A percentile compares a stretch with the other conserved stretches of the same genome.
Conservation (phyloP, 53 echinoderm and acorn worm species). For the Crossaster papposus region DNA sequence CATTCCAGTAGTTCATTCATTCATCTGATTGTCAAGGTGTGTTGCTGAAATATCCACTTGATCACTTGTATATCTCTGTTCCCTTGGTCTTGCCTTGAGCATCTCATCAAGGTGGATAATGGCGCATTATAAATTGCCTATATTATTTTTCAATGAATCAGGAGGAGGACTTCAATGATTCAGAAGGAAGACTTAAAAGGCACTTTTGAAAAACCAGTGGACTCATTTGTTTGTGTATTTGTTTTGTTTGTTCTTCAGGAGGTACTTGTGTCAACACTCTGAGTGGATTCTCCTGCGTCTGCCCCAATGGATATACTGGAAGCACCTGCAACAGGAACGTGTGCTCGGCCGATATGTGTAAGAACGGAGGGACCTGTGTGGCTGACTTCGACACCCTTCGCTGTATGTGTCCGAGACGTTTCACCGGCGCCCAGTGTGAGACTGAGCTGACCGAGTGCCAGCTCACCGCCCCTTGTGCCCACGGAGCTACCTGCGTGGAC, state of each 20-base stretch:
- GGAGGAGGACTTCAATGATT: background rate
- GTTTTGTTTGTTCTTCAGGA: slow-evolving; percentile 59
- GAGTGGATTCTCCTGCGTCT: slow-evolving; percentile 71
- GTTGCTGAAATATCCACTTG: too few species aligned
- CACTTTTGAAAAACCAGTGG: background rate
- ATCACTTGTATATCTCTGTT: too few species aligned
- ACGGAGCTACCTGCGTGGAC: slow-evolving; percentile 80
- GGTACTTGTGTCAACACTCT: slow-evolving; percentile 84
- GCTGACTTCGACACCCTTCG: slow-evolving; percentile 83
- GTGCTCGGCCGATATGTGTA: slow-evolving; percentile 74
- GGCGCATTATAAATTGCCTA: too few species aligned
- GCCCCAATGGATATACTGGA: slow-evolving; percentile 83
- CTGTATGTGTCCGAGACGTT: slow-evolving; percentile 84
- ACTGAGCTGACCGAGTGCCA: slow-evolving; percentile 72
- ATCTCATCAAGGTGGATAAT: too few species aligned
- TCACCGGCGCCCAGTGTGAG: slow-evolving; percentile 81
- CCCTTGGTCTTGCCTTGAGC: too few species aligned
- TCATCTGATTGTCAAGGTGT: too few species aligned
- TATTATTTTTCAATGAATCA: background rate
- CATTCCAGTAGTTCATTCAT: too few species aligned
- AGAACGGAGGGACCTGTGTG: slow-evolving; percentile 92
- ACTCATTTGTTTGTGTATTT: background rate
- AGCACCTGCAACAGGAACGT: slow-evolving; percentile 72
- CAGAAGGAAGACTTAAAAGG: background rate
- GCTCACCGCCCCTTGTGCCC: slow-evolving; percentile 73